A percentile compares a stretch with the other conserved stretches of the same genome.
Conservation (phyloP, 2,888 invertebrate genomes). For the Diplazon laetatorius region DNA sequence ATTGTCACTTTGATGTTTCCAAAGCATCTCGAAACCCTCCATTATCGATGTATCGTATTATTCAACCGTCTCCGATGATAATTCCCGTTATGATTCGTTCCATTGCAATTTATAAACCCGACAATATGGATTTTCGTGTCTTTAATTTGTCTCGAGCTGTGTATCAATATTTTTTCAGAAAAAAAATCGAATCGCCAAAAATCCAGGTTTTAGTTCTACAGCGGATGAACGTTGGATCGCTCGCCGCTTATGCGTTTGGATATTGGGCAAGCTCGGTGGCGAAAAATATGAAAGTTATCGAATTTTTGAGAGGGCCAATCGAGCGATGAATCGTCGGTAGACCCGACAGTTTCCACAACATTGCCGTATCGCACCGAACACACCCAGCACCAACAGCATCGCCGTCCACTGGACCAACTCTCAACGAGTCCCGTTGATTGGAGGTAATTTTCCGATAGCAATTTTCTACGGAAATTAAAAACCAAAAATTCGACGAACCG, state of each 20-base stretch:
- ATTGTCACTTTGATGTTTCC: conserved; percentile 7
- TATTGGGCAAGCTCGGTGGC: neutral
- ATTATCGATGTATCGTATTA: too few species aligned
- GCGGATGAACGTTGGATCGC: neutral
- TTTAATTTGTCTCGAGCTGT: neutral
- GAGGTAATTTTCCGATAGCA: conserved; percentile 77
- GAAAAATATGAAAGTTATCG: conserved; percentile 43
- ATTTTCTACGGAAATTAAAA: conserved; percentile 77
- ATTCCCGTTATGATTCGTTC: too few species aligned
- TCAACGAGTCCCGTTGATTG: conserved; percentile 70
- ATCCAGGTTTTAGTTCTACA: neutral
- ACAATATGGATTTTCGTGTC: too few species aligned
- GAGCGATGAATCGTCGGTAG: conserved; percentile 18
- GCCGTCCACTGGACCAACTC: neutral
- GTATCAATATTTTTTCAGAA: neutral
- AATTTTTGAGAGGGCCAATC: conserved; percentile 22
- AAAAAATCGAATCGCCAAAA: neutral
- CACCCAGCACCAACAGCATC: conserved; percentile 1
- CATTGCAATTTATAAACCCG: too few species aligned
- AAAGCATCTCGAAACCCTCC: neutral
- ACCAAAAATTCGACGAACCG: conserved; percentile 69
- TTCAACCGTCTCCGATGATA: too few species aligned
- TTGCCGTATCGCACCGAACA: neutral
- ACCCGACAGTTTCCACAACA: neutral
- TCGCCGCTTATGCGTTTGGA: neutral